These are phyloP conservation scores for Heliangelus exortis DNA, from an alignment of 2,797 vertebrate genomes.

Conservation along the genomic window DNA sequence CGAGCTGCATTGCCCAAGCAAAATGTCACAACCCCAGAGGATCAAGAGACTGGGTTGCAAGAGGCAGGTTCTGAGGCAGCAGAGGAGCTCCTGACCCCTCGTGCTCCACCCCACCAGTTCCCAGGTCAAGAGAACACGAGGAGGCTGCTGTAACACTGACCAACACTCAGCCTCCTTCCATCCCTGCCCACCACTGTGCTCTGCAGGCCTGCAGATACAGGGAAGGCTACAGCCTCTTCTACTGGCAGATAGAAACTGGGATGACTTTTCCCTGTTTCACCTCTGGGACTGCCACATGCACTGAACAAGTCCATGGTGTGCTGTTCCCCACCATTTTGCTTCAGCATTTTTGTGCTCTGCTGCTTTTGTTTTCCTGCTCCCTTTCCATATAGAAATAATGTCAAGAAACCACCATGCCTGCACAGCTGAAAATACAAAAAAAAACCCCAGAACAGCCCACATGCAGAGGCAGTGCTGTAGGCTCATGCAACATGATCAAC, in stretches of 20 bases:
- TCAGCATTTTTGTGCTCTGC: not conserved
- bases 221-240: not conserved
- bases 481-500: not conserved
- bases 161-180: not conserved
- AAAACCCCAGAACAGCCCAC: not conserved
- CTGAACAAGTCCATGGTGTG: not conserved
- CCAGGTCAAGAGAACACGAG: not conserved
- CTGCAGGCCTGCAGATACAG: not conserved
- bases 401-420: not conserved
- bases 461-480: not conserved
- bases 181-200: not conserved
- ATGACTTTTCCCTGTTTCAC: not conserved
- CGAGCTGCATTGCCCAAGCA: not conserved
- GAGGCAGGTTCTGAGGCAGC: not conserved
- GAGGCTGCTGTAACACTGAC: not conserved
- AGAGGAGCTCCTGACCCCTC: not conserved
- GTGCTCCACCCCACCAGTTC: not conserved
- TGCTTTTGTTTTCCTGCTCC: not conserved
- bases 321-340: not conserved
- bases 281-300: not conserved
- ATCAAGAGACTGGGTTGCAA: not conserved
- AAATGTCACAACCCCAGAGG: slow-evolving; percentile 48
- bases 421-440: not conserved
- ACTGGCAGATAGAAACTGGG: not conserved
- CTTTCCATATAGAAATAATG: not conserved